Percentiles rank a stretch among this genome's conserved stretches.
Conservation (phyloP, 2,888 invertebrate genomes). For the Phania funesta region DNA sequence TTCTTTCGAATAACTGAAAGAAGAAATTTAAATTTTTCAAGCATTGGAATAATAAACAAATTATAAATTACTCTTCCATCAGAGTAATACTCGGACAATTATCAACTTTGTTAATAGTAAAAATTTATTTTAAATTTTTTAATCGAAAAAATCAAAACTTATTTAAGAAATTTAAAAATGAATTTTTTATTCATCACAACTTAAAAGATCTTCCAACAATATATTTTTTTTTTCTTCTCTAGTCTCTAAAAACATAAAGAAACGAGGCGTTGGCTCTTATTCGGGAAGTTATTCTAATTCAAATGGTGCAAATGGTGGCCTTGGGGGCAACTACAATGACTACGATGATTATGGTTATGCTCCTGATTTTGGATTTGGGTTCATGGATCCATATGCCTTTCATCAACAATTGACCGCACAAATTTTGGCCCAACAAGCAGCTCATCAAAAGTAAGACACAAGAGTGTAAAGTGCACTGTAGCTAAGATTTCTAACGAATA, state of each 20-base stretch:
- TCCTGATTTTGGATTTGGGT: conserved; percentile 72
- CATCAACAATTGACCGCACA: conserved; percentile 77
- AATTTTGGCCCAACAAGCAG: conserved; percentile 75
- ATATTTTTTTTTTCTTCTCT: not conserved
- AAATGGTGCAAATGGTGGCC: conserved; percentile 66
- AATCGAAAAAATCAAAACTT: too few relatives aligned
- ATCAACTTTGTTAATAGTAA: too few relatives aligned
- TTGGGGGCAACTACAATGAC: conserved; percentile 57
- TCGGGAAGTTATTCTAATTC: conserved; percentile 68
- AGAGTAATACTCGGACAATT: too few relatives aligned
- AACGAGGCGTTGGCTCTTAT: conserved; percentile 69
- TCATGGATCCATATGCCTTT: conserved; percentile 76
- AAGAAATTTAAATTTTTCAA: too few relatives aligned
- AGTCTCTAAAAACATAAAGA: conserved; percentile 63
- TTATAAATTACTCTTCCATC: too few relatives aligned
- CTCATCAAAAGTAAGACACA: conserved; percentile 75
- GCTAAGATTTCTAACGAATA: too few relatives aligned
- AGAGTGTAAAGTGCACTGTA: not conserved
- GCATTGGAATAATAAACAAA: too few relatives aligned
- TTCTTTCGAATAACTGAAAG: too few relatives aligned
- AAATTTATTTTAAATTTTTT: too few relatives aligned
- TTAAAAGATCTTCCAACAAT: too few relatives aligned
- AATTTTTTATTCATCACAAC: too few relatives aligned
- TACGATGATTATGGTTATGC: conserved; percentile 68
- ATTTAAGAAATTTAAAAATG: too few relatives aligned